phyloP scores from a whole-genome alignment of 2,888 invertebrate species.

The Patella depressa region DNA sequence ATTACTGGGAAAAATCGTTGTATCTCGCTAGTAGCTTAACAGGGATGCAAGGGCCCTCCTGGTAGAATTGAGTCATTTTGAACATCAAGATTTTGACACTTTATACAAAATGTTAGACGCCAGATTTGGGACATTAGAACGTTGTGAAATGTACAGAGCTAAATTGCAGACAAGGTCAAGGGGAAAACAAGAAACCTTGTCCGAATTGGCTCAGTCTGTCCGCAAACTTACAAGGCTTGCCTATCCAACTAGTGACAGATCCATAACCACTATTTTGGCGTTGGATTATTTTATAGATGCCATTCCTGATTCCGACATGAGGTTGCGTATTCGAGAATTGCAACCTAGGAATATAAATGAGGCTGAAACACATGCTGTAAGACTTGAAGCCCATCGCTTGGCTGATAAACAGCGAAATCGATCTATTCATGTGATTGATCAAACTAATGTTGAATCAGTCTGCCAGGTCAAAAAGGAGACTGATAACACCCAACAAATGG shows the following conservation, averaged over 20 bases:
- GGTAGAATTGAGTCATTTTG: neutral
- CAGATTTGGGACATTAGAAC: neutral
- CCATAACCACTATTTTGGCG: neutral
- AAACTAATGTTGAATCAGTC: too few species aligned
- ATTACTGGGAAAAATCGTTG: neutral
- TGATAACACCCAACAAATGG: too few species aligned
- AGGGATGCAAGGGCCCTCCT: constrained; percentile 1
- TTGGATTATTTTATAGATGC: too few species aligned
- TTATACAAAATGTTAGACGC: neutral
- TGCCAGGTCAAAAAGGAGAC: neutral
- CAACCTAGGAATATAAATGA: neutral
- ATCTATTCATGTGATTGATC: too few species aligned
- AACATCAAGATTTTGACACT: neutral
- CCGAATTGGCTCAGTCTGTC: neutral
- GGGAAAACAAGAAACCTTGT: neutral
- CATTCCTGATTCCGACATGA: neutral
- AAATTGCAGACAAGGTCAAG: neutral
- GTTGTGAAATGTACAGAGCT: neutral
- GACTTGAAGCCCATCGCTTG: neutral
- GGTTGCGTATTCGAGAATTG: neutral
- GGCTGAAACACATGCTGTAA: too few species aligned
- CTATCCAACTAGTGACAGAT: neutral
- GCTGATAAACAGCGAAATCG: neutral
- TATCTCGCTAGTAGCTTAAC: neutral
- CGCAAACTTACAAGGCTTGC: neutral